Base-by-base conservation (phyloP, 2,113 vertebrate species). In the Prionailurus viverrinus region DNA sequence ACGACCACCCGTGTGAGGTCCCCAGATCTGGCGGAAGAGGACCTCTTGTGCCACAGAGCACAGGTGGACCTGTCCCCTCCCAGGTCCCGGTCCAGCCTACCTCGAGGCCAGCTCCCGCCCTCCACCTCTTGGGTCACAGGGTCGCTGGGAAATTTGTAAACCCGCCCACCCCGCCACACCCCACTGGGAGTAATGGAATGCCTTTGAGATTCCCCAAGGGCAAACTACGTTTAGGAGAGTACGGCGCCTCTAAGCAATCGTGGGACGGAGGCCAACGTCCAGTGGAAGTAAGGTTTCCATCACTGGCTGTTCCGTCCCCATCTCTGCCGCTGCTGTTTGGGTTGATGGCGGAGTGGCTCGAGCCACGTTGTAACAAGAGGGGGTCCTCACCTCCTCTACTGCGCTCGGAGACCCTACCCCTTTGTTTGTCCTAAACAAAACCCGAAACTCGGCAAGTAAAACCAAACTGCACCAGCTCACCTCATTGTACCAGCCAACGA, bases 401-500 rank as follows among this genome's bases (percentile, higher is more conserved):
- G 51, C 21, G 4, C 23, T 0, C 2, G 21, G 68, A n/a, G 63
- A 10, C 6, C 33, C 19, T 14, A n/a, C 29, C 0, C 45, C 48
- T 27, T 29, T 0, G 3, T 9, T 39, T 25, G 69, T 21, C 51
- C 55, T 36, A 11, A 45, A 33, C 10, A 7, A 36, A 53, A 61
- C 4, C 14, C 0, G 0, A 45, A 23, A n/a, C 18, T 36, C 10
- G 55, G 48, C 63, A 2, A 53, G 0, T 18, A 1, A 0, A 1
- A 31, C 1, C 0, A 27, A 25, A 29, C 16, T 0, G 0, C 23
- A 0, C 9, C 66, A 2, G 95, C 98, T 45, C 96, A 98, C 99
- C 99, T 99, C 97, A 0, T 99, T 99, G 97, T 99, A 99, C 99
- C 99, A 99, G 91, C 98, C 97, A 0, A 98, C 98, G 1, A 99